Evolutionary conservation across 1,140 invertebrate species (phyloP), one percentile per base, ranked within the genome.

Genomic region (Drosophila nasuta): DNA sequence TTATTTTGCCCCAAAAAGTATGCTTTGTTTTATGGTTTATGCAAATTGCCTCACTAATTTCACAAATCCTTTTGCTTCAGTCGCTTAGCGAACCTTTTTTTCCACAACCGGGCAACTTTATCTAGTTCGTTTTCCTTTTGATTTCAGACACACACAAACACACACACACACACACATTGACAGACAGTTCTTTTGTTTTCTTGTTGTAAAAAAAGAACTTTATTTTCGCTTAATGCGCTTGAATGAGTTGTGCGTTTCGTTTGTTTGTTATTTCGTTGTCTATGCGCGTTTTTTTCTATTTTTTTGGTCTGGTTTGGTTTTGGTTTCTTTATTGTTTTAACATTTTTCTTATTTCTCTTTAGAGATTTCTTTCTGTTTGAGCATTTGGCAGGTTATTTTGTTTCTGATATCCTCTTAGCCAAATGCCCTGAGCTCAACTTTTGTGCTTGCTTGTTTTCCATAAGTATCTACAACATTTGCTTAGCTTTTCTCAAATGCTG

Each of bases 21-120:
- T 59, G 67, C 66, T 66, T 75, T 78, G 57, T 78, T 62, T 77
- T 78, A 78, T 66, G 38, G 71, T 66, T 82, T 82, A 82, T 82
- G 81, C 66, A 82, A 82, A 82, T 82, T 78, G 75, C 25, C 64
- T 66, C 41, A 77, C 80, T 82, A 82, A 82, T 82, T 79, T 82
- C 57, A 45, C 57, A 82, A 82, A 82, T 82, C 80, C 80, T 65
- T 62, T 78, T 45, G 28, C 30, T 51, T 56, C 11, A 65, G 69
- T 68, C 69, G 54, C 63, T 73, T 69, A 65, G 68, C 56, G 69
- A 74, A 77, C 69, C 75, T 69, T 77, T 25, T 20, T 72, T 71
- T 65, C 57, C 46, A 35, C 13, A 13, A 48, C 43, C 25, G 41
- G 41, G 41, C 60, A 69, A 69, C 49, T 82, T 79, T 79, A 82